phyloP scores from a whole-genome alignment of 2,113 vertebrate species.

The Amblyopsis rosae region DNA sequence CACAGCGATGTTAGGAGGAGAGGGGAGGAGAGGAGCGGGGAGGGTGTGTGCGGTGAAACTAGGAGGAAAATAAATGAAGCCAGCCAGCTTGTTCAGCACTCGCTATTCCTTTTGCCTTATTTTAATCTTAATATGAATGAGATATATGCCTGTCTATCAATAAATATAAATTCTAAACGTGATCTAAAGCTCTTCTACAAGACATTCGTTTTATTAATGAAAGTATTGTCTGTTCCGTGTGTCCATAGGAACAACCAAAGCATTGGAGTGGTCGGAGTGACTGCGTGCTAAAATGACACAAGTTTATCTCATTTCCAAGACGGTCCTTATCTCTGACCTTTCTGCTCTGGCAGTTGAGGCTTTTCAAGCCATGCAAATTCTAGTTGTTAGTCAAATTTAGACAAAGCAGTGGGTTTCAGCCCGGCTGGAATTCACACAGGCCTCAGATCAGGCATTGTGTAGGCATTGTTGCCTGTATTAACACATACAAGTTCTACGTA shows the following conservation, averaged over 20 bases:
- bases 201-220: too few relatives aligned
- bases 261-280: conserved; percentile 27
- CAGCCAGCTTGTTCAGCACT: background rate
- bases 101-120: background rate
- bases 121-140: background rate
- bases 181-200: background rate
- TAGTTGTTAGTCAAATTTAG: conserved; percentile 62
- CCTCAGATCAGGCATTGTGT: conserved; percentile 3
- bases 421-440: conserved; percentile 42
- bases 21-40: background rate
- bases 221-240: too few relatives aligned
- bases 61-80: conserved; percentile 9
- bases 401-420: conserved; percentile 44
- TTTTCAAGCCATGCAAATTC: conserved; percentile 63
- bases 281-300: conserved; percentile 1
- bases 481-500: background rate
- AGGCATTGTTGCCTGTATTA: background rate
- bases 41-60: background rate
- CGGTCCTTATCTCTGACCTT: conserved; percentile 36
- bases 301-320: conserved; percentile 23
- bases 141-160: background rate
- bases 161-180: too few relatives aligned
- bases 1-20: conserved; percentile 13
- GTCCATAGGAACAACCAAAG: conserved; percentile 35
- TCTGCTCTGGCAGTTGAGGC: conserved; percentile 28